Percentiles rank a stretch among this genome's conserved stretches.
Evolutionary conservation across 2,797 vertebrate species (phyloP).

Genomic region (Synanceia verrucosa): DNA sequence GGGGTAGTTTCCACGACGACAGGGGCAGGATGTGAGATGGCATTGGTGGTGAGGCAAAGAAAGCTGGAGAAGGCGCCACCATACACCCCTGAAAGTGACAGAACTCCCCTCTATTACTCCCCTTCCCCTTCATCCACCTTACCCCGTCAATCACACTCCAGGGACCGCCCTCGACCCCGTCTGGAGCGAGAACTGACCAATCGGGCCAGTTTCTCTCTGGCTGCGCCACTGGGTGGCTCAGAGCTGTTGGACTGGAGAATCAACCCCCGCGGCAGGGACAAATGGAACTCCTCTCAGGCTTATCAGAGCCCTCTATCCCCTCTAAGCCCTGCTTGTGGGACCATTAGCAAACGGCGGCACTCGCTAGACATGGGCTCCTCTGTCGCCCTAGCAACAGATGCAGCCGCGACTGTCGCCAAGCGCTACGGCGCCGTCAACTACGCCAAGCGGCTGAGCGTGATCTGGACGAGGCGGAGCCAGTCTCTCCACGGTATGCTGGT

Average conservation of each 20-base stretch:
- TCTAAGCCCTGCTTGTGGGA: constrained; percentile 58
- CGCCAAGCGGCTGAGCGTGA: constrained; percentile 88
- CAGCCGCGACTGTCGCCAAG: constrained; percentile 76
- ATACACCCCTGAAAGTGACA: constrained; percentile 75
- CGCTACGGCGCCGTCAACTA: constrained; percentile 86
- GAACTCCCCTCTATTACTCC: constrained; percentile 79
- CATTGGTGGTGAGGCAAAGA: constrained; percentile 71
- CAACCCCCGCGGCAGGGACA: constrained; percentile 63
- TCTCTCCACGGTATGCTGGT: constrained; percentile 92
- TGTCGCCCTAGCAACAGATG: constrained; percentile 76
- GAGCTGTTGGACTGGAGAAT: constrained; percentile 75
- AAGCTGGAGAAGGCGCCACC: constrained; percentile 72
- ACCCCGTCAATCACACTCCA: constrained; percentile 73
- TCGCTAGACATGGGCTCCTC: constrained; percentile 79
- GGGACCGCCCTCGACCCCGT: constrained; percentile 68
- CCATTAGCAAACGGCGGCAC: constrained; percentile 71
- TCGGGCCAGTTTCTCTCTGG: constrained; percentile 74
- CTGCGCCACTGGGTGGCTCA: constrained; percentile 68
- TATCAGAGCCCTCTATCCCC: constrained; percentile 75
- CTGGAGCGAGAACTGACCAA: constrained; percentile 73
- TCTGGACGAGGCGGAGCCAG: constrained; percentile 92
- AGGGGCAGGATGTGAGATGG: constrained; percentile 69
- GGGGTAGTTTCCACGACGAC: constrained; percentile 68
- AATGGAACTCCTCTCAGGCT: constrained; percentile 80
- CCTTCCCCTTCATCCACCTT: constrained; percentile 77